phyloP scores from a whole-genome alignment of 2,888 invertebrate genomes.

The Chymomyza amoena region DNA sequence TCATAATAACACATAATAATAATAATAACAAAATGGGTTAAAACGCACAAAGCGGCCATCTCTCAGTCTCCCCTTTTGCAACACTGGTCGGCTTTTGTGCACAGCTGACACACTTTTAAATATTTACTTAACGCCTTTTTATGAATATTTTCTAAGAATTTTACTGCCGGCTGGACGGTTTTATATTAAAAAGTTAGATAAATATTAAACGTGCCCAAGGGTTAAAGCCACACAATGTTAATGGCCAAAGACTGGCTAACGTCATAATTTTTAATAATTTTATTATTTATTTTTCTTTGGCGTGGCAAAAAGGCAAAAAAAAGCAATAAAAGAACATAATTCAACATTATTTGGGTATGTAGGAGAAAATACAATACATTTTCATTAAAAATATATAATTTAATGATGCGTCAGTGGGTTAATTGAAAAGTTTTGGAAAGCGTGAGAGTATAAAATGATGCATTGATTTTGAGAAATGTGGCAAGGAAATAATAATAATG shows the following conservation, averaged over 20 bases:
- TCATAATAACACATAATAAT: conserved; percentile 43
- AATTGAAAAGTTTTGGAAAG: neutral
- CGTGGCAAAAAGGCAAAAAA: neutral
- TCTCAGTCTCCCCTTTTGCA: too few species aligned
- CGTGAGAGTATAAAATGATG: neutral
- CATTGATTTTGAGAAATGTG: neutral
- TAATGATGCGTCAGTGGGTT: conserved; percentile 39
- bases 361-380: conserved; percentile 48
- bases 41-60: conserved; percentile 3
- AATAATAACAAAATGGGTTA: conserved; percentile 52
- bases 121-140: conserved; percentile 62
- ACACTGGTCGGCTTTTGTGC: neutral
- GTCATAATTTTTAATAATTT: conserved; percentile 67
- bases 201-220: conserved; percentile 55
- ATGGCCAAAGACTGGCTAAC: neutral
- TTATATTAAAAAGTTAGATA: conserved; percentile 58
- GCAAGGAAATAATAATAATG: too few species aligned
- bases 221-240: conserved; percentile 38
- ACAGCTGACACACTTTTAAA: conserved; percentile 54
- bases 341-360: neutral
- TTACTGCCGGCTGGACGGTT: conserved; percentile 28
- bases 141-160: conserved; percentile 59
- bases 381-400: conserved; percentile 62
- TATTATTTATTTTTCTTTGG: conserved; percentile 49
- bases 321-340: neutral